A percentile compares a stretch with the other conserved stretches of the same genome.
Conservation (phyloP, 1,140 invertebrate species). For the Fopius arisanus region DNA sequence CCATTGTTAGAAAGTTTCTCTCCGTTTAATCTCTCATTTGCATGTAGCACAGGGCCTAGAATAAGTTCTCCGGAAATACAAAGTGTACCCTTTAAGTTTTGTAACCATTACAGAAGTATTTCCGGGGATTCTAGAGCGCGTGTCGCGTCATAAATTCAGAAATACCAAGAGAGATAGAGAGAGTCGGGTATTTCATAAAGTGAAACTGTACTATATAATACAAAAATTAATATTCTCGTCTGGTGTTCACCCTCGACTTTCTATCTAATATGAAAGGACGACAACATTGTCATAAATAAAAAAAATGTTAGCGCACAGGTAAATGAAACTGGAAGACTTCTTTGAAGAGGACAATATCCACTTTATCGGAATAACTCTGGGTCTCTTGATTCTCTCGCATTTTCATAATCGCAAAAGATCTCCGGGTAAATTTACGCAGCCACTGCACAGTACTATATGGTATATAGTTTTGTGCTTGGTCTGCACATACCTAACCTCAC, state of each 20-base stretch:
- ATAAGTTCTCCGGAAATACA: slow-evolving; percentile 1
- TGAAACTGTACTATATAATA: neutral
- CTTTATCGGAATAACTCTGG: neutral
- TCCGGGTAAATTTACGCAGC: neutral
- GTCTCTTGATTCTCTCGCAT: neutral
- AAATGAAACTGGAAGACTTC: neutral
- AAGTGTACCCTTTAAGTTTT: slow-evolving; percentile 3
- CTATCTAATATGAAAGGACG: too few relatives aligned
- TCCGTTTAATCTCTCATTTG: slow-evolving; percentile 11
- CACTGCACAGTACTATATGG: neutral
- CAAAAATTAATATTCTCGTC: too few relatives aligned
- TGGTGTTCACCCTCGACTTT: too few relatives aligned
- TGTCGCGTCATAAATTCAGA: neutral
- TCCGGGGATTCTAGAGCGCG: neutral
- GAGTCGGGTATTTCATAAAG: neutral
- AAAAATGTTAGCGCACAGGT: too few relatives aligned
- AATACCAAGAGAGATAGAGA: neutral
- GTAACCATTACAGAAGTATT: slow-evolving; percentile 1
- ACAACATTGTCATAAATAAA: too few relatives aligned
- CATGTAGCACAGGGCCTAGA: neutral
- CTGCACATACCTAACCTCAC: neutral
- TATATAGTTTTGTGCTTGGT: slow-evolving; percentile 2
- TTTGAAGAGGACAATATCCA: neutral
- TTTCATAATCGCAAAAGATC: slow-evolving; percentile 3
- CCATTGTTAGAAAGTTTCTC: slow-evolving; percentile 4